phyloP scores from a whole-genome alignment of 1,140 invertebrate genomes.

The Brachionus rubens region DNA sequence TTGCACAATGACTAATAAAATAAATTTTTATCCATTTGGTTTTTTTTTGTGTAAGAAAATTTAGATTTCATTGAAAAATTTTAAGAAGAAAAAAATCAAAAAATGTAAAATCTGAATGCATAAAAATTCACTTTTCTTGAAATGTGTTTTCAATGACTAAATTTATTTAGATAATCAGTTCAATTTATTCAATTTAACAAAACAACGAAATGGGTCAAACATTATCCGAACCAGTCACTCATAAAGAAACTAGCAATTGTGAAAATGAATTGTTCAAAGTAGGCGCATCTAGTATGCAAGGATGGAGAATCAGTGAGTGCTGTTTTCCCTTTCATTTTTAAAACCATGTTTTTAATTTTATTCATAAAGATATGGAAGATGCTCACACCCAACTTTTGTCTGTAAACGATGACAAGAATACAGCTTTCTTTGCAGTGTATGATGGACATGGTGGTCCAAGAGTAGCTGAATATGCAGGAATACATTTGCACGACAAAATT shows the following conservation, averaged over 20 bases:
- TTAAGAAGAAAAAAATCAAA: too few species aligned
- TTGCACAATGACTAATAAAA: too few species aligned
- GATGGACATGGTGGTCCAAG: slow-evolving; percentile 79
- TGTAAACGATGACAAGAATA: slow-evolving; percentile 75
- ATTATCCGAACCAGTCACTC: slow-evolving; percentile 84
- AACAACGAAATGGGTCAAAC: slow-evolving; percentile 91
- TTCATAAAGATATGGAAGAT: slow-evolving; percentile 81
- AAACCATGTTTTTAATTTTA: slow-evolving; percentile 47
- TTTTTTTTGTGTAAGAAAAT: too few species aligned
- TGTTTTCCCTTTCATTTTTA: too few species aligned
- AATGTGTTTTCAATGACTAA: too few species aligned
- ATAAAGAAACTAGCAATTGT: slow-evolving; percentile 69
- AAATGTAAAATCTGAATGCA: too few species aligned
- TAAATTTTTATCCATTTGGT: too few species aligned
- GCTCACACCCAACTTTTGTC: slow-evolving; percentile 89
- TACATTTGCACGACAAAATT: slow-evolving; percentile 20
- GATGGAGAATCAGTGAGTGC: slow-evolving; percentile 83
- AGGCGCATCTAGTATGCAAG: slow-evolving; percentile 95
- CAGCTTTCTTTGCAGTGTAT: slow-evolving; percentile 93
- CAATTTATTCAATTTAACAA: too few species aligned
- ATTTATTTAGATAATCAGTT: too few species aligned
- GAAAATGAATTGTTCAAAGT: slow-evolving; percentile 65
- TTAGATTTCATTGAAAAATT: slow-evolving; percentile 8
- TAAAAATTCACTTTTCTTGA: too few species aligned
- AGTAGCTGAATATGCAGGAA: slow-evolving; percentile 27